Evolutionary conservation across 1,140 invertebrate species (phyloP).

Genomic region (Pseudomyrmex sp.): DNA sequence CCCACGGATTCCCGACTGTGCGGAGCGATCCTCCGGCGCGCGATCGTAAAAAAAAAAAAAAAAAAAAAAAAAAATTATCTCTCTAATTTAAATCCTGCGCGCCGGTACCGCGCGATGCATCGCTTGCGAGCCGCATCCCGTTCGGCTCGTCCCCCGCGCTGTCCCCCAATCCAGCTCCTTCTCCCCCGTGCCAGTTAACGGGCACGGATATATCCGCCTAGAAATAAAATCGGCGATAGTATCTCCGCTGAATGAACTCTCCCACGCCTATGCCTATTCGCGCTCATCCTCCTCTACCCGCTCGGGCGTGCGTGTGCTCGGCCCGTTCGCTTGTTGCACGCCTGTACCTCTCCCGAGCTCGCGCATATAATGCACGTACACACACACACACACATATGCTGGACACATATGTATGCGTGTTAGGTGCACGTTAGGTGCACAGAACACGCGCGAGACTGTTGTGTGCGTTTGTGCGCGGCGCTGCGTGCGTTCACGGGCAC

Average conservation of each 20-base stretch:
- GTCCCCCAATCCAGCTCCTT: constrained; percentile 33
- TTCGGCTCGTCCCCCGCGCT: constrained; percentile 72
- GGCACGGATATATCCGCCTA: constrained; percentile 82
- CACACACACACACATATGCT: constrained; percentile 10
- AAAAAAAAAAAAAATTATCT: too few relatives aligned
- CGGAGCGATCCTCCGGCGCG: too few relatives aligned
- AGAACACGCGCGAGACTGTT: constrained; percentile 14
- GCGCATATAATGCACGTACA: background rate
- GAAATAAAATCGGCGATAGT: constrained; percentile 85
- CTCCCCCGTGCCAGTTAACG: constrained; percentile 74
- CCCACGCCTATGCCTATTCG: constrained; percentile 83
- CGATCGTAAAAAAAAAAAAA: too few relatives aligned
- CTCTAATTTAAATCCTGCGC: constrained; percentile 71
- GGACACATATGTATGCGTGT: background rate
- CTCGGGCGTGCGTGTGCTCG: constrained; percentile 63
- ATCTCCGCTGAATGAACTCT: constrained; percentile 85
- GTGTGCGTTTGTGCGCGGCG: constrained; percentile 45
- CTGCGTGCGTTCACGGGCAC: constrained; percentile 73
- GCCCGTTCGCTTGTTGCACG: constrained; percentile 55
- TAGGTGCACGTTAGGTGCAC: background rate
- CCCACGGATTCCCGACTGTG: too few relatives aligned
- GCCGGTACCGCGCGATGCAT: constrained; percentile 42
- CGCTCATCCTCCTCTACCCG: constrained; percentile 61
- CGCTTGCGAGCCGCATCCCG: constrained; percentile 76
- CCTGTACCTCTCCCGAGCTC: background rate